Base-by-base conservation (phyloP, 2,113 vertebrate genomes). In the Perca schrenkii region DNA sequence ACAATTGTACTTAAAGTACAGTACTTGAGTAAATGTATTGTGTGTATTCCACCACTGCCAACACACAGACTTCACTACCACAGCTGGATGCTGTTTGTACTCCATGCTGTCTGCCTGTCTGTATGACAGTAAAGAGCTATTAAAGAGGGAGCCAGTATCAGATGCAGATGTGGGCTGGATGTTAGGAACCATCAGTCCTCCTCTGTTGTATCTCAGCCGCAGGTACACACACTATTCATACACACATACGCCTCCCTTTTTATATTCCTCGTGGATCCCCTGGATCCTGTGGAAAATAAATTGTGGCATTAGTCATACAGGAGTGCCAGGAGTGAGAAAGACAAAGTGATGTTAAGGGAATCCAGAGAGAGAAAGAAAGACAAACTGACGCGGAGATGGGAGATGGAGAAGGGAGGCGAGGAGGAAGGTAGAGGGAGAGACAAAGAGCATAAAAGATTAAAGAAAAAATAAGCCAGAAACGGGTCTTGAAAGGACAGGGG, bases 141-240 rank as follows among this genome's bases (percentile, higher is more conserved):
- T 81, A 83, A 79, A 62, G 53, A 68, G 34, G 49, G 52, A 84
- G 22, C 1, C 25, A 6, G 14, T 66, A 79, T 83, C 70, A 79
- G 68, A 85, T 82, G 58, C 86, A 90, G 81, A 90, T 89, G 83
- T 84, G 62, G 19, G 34, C 57, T 58, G 62, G 74, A 69, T 53
- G 73, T 68, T 76, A 3, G 36, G 40, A 71, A 21, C 25, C 22
- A 72, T 75, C 15, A 69, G 79, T 68, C 62, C 52, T 64, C 15
- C 49, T 54, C 61, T 57, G 63, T 70, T 68, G 46, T 79, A 77
- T 76, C 71, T 63, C 72, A 81, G 19, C 60, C 4, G 11, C 81
- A 69, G 40, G 72, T 56, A 67, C 47, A 64, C 58, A 63, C 82
- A 61, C 63, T 62, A 21, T 40, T 40, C 74, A 53, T 40, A 34